Conservation (phyloP, 2,113 vertebrate species). For the Neodontobutis hainanensis region DNA sequence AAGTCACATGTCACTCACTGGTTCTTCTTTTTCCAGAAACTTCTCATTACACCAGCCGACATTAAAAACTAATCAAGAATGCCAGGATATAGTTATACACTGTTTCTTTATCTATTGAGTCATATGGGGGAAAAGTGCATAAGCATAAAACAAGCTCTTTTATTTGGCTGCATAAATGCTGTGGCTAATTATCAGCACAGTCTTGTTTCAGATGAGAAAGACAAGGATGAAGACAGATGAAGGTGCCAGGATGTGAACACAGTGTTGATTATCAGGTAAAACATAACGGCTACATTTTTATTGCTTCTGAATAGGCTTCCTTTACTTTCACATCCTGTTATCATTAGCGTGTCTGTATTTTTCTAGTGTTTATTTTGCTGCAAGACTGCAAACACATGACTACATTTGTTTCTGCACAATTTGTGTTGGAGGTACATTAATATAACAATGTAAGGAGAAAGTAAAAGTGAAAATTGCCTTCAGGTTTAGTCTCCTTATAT, state of each 20-base stretch:
- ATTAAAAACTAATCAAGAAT: slow-evolving; percentile 11
- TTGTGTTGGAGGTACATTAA: neutral
- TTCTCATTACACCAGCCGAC: slow-evolving; percentile 21
- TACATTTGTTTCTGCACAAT: neutral
- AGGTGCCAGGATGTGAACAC: slow-evolving; percentile 21
- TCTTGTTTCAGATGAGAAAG: slow-evolving; percentile 5
- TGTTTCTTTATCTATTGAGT: too few relatives aligned
- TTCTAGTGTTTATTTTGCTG: neutral
- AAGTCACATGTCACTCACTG: slow-evolving; percentile 27
- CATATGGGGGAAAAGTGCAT: slow-evolving; percentile 22
- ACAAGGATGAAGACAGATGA: neutral
- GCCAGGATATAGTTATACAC: too few relatives aligned
- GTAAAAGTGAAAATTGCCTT: neutral
- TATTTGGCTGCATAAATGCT: slow-evolving; percentile 25
- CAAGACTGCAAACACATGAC: too few relatives aligned
- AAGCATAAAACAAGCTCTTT: slow-evolving; percentile 19
- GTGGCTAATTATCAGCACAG: slow-evolving; percentile 13
- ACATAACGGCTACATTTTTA: neutral
- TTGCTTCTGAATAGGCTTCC: too few relatives aligned
- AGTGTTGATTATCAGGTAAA: slow-evolving; percentile 25
- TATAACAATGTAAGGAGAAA: neutral
- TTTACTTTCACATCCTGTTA: neutral
- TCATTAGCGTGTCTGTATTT: neutral
- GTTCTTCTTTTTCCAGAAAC: neutral
- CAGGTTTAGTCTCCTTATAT: neutral